Percentiles rank a stretch among this genome's conserved stretches.
Conservation (phyloP, 2,888 invertebrate species). For the Cheilosia urbana region DNA sequence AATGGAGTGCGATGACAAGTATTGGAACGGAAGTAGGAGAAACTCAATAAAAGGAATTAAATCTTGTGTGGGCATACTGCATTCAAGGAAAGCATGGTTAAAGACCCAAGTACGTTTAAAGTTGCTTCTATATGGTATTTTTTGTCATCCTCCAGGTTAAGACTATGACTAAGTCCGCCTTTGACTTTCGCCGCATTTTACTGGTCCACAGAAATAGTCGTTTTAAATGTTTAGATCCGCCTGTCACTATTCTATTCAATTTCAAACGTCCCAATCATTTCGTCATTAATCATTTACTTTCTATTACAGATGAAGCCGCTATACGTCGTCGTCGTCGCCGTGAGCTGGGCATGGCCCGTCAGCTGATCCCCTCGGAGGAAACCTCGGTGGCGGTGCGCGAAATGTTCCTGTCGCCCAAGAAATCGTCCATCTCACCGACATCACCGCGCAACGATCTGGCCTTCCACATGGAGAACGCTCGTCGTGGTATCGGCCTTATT, state of each 20-base stretch:
- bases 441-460: slow-evolving; percentile 78
- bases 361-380: slow-evolving; percentile 81
- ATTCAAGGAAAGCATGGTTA: no score
- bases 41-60: no score
- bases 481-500: slow-evolving; percentile 78
- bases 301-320: slow-evolving; percentile 82
- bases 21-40: no score
- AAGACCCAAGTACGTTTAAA: no score
- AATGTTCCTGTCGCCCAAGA: slow-evolving; percentile 78
- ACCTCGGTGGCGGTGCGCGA: slow-evolving; percentile 79
- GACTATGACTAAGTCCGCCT: no score
- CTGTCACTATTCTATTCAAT: neutral
- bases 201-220: no score
- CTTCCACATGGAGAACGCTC: slow-evolving; percentile 79
- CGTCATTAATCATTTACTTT: neutral
- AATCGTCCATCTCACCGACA: slow-evolving; percentile 58
- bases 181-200: no score
- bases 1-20: no score
- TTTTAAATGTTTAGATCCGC: neutral
- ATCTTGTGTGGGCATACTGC: no score
- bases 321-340: slow-evolving; percentile 82
- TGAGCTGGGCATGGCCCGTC: slow-evolving; percentile 81
- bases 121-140: no score
- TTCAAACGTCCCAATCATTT: neutral
- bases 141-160: no score